Evolutionary conservation across 2,113 vertebrate genomes (phyloP), one percentile per base, ranked within the genome.

Genomic region (Stigmatopora argus): DNA sequence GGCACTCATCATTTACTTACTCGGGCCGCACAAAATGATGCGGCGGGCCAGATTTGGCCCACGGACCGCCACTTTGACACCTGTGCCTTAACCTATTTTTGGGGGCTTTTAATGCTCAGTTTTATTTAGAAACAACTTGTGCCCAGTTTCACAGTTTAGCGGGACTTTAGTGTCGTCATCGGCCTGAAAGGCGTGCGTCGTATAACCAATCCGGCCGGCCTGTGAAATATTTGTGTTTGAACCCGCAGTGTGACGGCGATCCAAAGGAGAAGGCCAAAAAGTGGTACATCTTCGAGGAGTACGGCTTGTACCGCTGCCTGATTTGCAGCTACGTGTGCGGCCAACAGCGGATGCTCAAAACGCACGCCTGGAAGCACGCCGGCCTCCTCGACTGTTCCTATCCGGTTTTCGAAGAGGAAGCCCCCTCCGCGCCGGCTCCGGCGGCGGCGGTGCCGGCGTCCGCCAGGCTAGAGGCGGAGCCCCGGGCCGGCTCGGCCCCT

Each of bases 281-380:
- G 7, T 98, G 96, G 96, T 98, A 97, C 2, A 94, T 94, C 0
- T 93, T 92, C 0, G 96, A 99, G 79, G 93, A 95, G 72, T 94
- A 96, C 0, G 96, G 96, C 23, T 86, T 96, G 89, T 99, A 99
- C 78, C 92, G 94, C 1, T 99, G 97, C 74, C 83, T 99, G 31
- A 98, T 99, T 38, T 99, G 97, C 78, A 95, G 94, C 62, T 99
- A 99, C 3, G 96, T 96, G n/a, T 99, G 97, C 34, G 93, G 94
- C 52, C 97, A 98, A 84, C 97, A 98, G 85, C 86, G 96, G 8
- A 99, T 97, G 93, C 76, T 99, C 59, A 98, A 99, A 89, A 99
- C 97, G 0, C 97, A 99, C 0, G 95, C 97, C 0, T 99, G 97
- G 97, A 99, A 98, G 70, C 97, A 99, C 0, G 97, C 96, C 0